These are phyloP conservation scores for Paguma larvata DNA, from an alignment of 2,797 vertebrate species.

Conservation along the genomic window DNA sequence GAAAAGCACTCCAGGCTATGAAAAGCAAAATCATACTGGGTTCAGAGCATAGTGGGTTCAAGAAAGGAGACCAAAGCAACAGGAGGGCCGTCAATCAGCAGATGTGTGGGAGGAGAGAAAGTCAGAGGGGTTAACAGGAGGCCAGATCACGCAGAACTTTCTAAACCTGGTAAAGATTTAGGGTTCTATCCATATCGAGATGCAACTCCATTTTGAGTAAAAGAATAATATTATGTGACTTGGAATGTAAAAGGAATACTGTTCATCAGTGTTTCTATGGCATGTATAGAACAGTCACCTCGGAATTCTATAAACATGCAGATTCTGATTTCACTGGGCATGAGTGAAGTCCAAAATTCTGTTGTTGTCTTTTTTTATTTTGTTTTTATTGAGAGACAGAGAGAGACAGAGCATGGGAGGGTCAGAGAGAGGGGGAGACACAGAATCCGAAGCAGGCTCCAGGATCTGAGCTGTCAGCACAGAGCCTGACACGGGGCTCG, in stretches of 20 bases:
- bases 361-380: too few species aligned
- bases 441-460: too few species aligned
- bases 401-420: too few species aligned
- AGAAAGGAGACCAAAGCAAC: not conserved
- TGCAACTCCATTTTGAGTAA: not conserved
- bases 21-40: not conserved
- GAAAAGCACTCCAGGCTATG: not conserved
- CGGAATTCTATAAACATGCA: not conserved
- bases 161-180: not conserved
- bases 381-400: too few species aligned
- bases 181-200: not conserved
- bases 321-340: not conserved
- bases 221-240: not conserved
- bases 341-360: not conserved
- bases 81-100: not conserved
- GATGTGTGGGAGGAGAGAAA: not conserved
- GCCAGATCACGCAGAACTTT: not conserved
- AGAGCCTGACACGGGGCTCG: too few species aligned
- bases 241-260: not conserved
- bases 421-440: too few species aligned
- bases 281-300: not conserved
- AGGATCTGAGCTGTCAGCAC: too few species aligned
- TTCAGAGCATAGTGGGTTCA: not conserved
- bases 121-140: not conserved
- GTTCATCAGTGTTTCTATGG: not conserved